Percentiles rank a stretch among this genome's conserved stretches.
Conservation (phyloP, 2,888 invertebrate genomes). For the Sturmia bella region DNA sequence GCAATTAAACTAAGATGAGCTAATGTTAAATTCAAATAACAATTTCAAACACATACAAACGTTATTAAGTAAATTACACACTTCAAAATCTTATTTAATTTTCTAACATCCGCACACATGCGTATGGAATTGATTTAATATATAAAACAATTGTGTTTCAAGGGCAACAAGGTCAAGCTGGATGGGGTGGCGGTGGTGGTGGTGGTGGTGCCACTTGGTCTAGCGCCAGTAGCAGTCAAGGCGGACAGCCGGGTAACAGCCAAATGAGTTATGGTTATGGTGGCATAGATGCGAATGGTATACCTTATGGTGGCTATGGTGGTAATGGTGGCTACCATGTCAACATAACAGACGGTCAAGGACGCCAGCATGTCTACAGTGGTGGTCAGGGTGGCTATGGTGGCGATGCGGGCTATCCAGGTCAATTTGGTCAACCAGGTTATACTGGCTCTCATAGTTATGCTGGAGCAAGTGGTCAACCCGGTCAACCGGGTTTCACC, state of each 20-base stretch:
- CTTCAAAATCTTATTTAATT: too few relatives aligned
- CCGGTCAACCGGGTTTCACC: conserved; percentile 23
- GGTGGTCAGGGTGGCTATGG: conserved; percentile 52
- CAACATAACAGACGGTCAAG: conserved; percentile 51
- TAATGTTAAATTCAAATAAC: conserved; percentile 11
- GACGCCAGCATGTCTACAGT: conserved; percentile 39
- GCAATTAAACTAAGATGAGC: conserved; percentile 41
- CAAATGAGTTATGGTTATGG: conserved; percentile 55
- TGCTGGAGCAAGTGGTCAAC: too few relatives aligned
- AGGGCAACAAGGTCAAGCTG: conserved; percentile 63
- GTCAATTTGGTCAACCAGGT: not conserved
- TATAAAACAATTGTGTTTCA: not conserved
- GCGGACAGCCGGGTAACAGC: conserved; percentile 54
- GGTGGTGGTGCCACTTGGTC: conserved; percentile 40
- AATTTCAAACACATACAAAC: not conserved
- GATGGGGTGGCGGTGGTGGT: conserved; percentile 38
- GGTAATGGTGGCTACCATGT: conserved; percentile 64
- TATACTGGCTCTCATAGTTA: conserved; percentile 4
- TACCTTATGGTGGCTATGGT: conserved; percentile 56
- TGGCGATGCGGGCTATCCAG: too few relatives aligned
- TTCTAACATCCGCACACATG: too few relatives aligned
- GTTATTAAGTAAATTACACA: too few relatives aligned
- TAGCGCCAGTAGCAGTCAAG: conserved; percentile 33
- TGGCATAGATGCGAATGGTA: conserved; percentile 64
- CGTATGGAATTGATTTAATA: not conserved